phyloP scores from a whole-genome alignment of 2,888 invertebrate genomes.

The Ryuthela nishihirai region DNA sequence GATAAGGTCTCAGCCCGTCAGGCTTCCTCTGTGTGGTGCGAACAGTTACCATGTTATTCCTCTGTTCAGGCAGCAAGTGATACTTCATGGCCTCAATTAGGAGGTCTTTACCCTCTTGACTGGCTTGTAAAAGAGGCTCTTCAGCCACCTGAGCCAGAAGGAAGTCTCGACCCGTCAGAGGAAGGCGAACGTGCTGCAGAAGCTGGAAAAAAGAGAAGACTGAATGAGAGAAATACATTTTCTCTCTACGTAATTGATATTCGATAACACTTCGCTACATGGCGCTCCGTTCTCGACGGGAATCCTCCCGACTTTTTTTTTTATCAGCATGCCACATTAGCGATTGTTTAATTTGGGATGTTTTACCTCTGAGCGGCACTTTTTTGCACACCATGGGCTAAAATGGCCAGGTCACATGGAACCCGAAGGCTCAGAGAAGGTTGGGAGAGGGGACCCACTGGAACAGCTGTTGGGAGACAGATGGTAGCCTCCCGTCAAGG shows the following conservation, averaged over 20 bases:
- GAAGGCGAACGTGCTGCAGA: constrained; percentile 63
- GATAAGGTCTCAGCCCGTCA: constrained; percentile 63
- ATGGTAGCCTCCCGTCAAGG: too few relatives aligned
- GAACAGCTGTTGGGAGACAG: too few relatives aligned
- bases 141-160: constrained; percentile 65
- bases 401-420: too few relatives aligned
- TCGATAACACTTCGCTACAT: too few relatives aligned
- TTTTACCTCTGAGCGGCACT: too few relatives aligned
- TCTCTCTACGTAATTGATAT: neutral
- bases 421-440: too few relatives aligned
- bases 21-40: constrained; percentile 63
- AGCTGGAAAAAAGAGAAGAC: constrained; percentile 50
- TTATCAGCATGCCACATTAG: too few relatives aligned
- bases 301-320: too few relatives aligned
- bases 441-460: too few relatives aligned
- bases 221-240: neutral
- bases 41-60: constrained; percentile 59
- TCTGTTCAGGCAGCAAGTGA: constrained; percentile 64
- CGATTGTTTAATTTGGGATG: too few relatives aligned
- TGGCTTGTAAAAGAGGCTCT: constrained; percentile 55
- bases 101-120: constrained; percentile 64
- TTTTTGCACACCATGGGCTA: too few relatives aligned
- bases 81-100: constrained; percentile 69
- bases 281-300: too few relatives aligned
- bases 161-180: constrained; percentile 63